Percentiles rank a stretch among this genome's conserved stretches.
Evolutionary conservation across 1,140 invertebrate genomes (phyloP).

Genomic region (Epicauta chinensis): DNA sequence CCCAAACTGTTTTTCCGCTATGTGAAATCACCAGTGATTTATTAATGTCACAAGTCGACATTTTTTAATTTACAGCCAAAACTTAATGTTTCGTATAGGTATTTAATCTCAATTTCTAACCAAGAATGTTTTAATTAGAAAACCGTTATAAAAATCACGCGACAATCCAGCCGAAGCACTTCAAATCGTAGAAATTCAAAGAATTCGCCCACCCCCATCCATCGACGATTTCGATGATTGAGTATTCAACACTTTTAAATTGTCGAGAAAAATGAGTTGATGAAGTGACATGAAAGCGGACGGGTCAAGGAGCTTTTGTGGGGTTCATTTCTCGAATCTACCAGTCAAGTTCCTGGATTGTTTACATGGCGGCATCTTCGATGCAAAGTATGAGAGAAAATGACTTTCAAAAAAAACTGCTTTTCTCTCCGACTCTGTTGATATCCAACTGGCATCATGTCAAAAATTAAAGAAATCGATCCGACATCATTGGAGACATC

Average conservation of each 20-base stretch:
- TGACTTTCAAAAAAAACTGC: slow-evolving; percentile 21
- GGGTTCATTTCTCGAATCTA: slow-evolving; percentile 21
- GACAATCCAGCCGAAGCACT: no score
- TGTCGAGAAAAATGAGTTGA: slow-evolving; percentile 21
- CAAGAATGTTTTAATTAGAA: no score
- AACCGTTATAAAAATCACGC: no score
- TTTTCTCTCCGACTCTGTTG: background rate
- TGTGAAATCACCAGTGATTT: no score
- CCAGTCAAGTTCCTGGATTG: slow-evolving; percentile 26
- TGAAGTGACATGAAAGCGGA: slow-evolving; percentile 28
- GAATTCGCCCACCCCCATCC: slow-evolving; percentile 23
- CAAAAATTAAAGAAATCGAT: background rate
- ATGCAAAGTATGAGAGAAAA: slow-evolving; percentile 15
- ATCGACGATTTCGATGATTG: slow-evolving; percentile 18
- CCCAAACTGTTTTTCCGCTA: slow-evolving; percentile 13
- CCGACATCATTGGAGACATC: no score
- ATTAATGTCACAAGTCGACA: background rate
- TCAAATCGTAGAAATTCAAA: slow-evolving; percentile 19
- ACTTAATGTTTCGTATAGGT: slow-evolving; percentile 9
- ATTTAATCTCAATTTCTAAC: background rate
- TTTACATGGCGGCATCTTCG: slow-evolving; percentile 27
- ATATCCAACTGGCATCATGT: slow-evolving; percentile 13
- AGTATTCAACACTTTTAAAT: slow-evolving; percentile 29
- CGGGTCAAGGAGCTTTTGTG: slow-evolving; percentile 22
- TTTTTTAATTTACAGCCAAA: background rate